Base-by-base conservation (phyloP, 2,113 vertebrate species). In the Brienomyrus longianalis region DNA sequence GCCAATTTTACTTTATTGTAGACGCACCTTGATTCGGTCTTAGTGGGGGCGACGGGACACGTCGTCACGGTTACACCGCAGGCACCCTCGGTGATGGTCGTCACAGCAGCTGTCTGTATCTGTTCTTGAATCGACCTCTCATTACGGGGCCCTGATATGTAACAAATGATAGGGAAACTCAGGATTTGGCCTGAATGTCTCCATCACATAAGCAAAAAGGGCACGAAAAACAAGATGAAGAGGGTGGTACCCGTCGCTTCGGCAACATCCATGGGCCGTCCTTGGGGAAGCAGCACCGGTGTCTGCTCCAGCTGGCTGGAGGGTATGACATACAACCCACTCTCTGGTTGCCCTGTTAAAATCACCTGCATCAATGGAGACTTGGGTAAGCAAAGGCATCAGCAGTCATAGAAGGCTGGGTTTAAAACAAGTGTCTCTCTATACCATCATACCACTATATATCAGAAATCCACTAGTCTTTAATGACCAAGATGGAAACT, bases 251-350 rank as follows among this genome's bases (percentile, higher is more conserved):
- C 94, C 88, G 80, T 94, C 0, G 90, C 88, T 86, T 92, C 89
- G 31, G 91, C 90, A 52, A 95, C 90, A 92, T 96, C 95, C 87
- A 95, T 48, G 87, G 95, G 92, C 0, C 95, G 95, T 43, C 94
- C 95, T 83, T 95, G 96, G 92, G 96, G 96, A 92, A 97, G 93
- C 90, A 96, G 93, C 90, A 97, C 93, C 89, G 96, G 96, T 9
- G 95, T 89, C 92, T 94, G 92, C 92, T 92, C 95, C 90, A 96
- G 89, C 88, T 96, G 96, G 74, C 92, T 91, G 90, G 97, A 95
- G 91, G 96, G 96, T 93, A 97, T 95, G 87, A 96, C 95, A 35
- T 94, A 94, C 52, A 97, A 95, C n/a, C 95, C 95, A 83, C 94
- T 93, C 93, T 96, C 95, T 91, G 96, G 95, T 70, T 95, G 95